Conservation (phyloP, 2,888 invertebrate genomes). For the Chymomyza amoena region DNA sequence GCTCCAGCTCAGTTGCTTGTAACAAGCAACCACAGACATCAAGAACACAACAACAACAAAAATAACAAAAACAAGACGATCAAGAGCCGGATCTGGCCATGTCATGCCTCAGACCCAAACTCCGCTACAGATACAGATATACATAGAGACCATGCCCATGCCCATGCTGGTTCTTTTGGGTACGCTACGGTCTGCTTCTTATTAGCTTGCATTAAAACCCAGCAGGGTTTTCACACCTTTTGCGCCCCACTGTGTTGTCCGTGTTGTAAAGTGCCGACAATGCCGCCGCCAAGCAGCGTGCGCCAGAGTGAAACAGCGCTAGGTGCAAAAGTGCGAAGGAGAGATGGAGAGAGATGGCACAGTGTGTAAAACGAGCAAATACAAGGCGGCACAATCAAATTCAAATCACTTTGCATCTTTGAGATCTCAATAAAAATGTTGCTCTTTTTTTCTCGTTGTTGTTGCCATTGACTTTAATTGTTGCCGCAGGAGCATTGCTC, state of each 20-base stretch:
- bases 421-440: slow-evolving; percentile 76
- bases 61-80: not conserved
- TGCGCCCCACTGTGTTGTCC: slow-evolving; percentile 71
- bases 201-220: slow-evolving; percentile 77
- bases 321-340: not conserved
- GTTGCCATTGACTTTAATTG: slow-evolving; percentile 72
- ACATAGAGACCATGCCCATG: slow-evolving; percentile 4
- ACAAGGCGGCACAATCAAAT: slow-evolving; percentile 65
- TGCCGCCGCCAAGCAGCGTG: not conserved
- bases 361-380: slow-evolving; percentile 36
- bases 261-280: slow-evolving; percentile 32
- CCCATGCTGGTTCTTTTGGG: slow-evolving; percentile 8
- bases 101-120: not conserved
- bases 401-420: slow-evolving; percentile 76
- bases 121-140: not conserved
- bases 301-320: not conserved
- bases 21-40: slow-evolving; percentile 37
- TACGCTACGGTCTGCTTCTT: slow-evolving; percentile 62
- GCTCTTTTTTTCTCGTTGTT: slow-evolving; percentile 34
- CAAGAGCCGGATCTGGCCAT: not conserved
- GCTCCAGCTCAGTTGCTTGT: slow-evolving; percentile 34
- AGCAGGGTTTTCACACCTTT: slow-evolving; percentile 79
- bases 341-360: not conserved
- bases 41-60: not conserved
- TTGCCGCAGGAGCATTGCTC: slow-evolving; percentile 76